These are phyloP conservation scores for Holothuria scabra DNA, from an alignment of 53 echinoderm and acorn worm species.

Conservation along the genomic window DNA sequence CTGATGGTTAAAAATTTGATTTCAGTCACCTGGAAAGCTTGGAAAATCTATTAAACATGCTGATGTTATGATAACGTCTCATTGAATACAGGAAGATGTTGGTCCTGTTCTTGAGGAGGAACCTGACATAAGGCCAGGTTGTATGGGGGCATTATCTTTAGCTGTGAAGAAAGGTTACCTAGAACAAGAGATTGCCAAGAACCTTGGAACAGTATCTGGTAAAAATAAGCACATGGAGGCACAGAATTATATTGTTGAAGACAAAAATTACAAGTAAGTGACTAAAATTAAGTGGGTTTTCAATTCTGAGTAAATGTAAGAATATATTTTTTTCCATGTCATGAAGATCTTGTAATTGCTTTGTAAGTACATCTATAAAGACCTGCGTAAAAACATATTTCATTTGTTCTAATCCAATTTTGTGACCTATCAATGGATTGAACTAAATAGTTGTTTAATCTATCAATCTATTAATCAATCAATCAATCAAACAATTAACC, in stretches of 20 bases:
- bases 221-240: conserved; percentile 67
- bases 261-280: conserved; percentile 95
- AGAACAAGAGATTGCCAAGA: conserved; percentile 71
- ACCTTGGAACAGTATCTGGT: conserved; percentile 37
- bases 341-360: background rate
- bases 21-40: no score
- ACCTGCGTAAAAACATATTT: no score
- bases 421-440: no score
- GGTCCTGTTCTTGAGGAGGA: conserved; percentile 95
- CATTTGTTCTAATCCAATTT: no score
- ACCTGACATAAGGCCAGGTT: conserved; percentile 73
- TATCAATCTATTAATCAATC: no score
- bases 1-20: no score
- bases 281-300: background rate
- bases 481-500: no score
- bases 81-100: conserved; percentile 69
- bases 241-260: conserved; percentile 88
- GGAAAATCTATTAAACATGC: no score
- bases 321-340: background rate
- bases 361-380: background rate
- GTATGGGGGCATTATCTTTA: conserved; percentile 83
- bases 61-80: no score
- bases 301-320: background rate
- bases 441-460: no score
- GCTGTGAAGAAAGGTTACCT: conserved; percentile 97